Evolutionary conservation across 92 coral and sea anemone genomes (phyloP).

Genomic region (Meandrina meandrites): DNA sequence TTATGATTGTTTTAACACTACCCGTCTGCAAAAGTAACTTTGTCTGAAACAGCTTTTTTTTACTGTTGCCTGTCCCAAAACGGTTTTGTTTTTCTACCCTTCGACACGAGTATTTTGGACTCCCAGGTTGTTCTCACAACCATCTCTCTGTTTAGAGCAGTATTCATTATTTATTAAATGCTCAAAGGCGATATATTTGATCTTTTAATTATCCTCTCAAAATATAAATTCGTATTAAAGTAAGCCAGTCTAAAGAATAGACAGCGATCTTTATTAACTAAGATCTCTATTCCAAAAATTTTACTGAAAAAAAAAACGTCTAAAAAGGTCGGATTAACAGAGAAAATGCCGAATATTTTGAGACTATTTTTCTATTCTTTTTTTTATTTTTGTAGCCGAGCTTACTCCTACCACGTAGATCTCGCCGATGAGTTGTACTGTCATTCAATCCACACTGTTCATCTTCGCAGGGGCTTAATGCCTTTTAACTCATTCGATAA

Average conservation of each 20-base stretch:
- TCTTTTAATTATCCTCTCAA: not conserved
- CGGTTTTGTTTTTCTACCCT: not conserved
- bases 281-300: not conserved
- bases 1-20: not conserved
- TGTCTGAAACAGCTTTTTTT: not conserved
- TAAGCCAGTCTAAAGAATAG: not conserved
- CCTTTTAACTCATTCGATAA: not conserved
- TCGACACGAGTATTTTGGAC: not conserved
- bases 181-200: not conserved
- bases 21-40: not conserved
- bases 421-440: not conserved
- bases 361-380: not conserved
- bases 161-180: not conserved
- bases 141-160: not conserved
- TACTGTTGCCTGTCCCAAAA: not conserved
- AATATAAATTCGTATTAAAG: not conserved
- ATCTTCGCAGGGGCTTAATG: not conserved
- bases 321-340: not conserved
- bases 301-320: not conserved
- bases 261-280: not conserved
- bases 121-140: not conserved
- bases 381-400: not conserved
- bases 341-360: not conserved
- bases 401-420: not conserved
- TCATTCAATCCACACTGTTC: not conserved